phyloP scores from a whole-genome alignment of 2,888 invertebrate genomes.

The Beris chalybata region DNA sequence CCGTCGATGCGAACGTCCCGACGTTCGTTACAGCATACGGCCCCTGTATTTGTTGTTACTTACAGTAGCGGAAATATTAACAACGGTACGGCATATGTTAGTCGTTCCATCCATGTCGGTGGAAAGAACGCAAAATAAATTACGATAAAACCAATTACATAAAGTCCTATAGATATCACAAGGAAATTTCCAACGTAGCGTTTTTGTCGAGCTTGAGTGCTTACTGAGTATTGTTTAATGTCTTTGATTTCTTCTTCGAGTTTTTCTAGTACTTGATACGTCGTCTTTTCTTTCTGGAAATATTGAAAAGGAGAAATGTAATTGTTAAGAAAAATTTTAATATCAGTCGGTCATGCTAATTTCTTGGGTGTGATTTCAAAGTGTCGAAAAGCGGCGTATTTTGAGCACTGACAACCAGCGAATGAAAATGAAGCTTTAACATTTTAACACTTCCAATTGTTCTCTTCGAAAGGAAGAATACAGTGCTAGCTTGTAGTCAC shows the following conservation, averaged over 20 bases:
- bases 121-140: slow-evolving; percentile 83
- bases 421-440: too few species aligned
- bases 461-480: too few species aligned
- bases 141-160: slow-evolving; percentile 70
- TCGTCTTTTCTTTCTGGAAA: slow-evolving; percentile 59
- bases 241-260: slow-evolving; percentile 78
- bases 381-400: too few species aligned
- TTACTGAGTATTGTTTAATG: slow-evolving; percentile 77
- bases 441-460: too few species aligned
- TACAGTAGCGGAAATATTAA: slow-evolving; percentile 82
- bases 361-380: too few species aligned
- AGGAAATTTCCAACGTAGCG: slow-evolving; percentile 78
- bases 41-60: slow-evolving; percentile 60
- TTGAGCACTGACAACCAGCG: too few species aligned
- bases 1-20: too few species aligned
- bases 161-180: slow-evolving; percentile 69
- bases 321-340: too few species aligned
- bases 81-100: slow-evolving; percentile 77
- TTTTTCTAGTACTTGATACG: slow-evolving; percentile 64
- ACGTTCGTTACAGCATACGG: too few species aligned
- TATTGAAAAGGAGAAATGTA: too few species aligned
- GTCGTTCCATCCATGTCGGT: slow-evolving; percentile 70
- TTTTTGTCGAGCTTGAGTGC: slow-evolving; percentile 79
- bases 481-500: too few species aligned
- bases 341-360: too few species aligned